Evolutionary conservation across 2,888 invertebrate genomes (phyloP), one percentile per base, ranked within the genome.

Genomic region (Drosophila nr. perissopoda): DNA sequence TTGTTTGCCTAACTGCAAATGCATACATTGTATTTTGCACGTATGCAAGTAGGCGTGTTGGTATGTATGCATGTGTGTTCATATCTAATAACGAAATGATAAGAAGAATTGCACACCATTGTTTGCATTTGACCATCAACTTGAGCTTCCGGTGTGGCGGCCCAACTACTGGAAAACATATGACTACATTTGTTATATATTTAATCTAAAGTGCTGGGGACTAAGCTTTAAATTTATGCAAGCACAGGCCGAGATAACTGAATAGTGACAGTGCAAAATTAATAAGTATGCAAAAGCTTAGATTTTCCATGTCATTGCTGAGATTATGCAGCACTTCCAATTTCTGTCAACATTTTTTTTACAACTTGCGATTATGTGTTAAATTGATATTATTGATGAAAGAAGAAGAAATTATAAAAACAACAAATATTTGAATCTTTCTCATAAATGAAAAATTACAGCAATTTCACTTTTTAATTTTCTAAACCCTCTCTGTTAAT

Each of bases 151-250:
- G 60, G 18, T 38, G 25, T 21, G 46, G 48, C 42, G 64, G 54
- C 31, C 18, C 38, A 51, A 11, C 13, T 18, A 54, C n/a, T 36
- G 11, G 0, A 42, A 56, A 25, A 54, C 38, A 60, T 34, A 48
- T 33, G 11, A 33, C 48, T 18, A n/a, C 42, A 53, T 40, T 40
- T 51, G 29, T 57, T 52, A 42, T 46, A 73, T 74, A 61, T 76
- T 68, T 68, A 60, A 73, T 76, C 67, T 78, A 2, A 56, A 66
- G 59, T 46, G 42, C 31, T 33, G 53, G 13, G n/a, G 11, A 36
- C 21, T 11, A 48, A 21, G 6, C 25, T n/a, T 34, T 25, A 40
- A 49, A 42, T 49, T 36, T 51, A 64, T 54, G 46, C 25, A 57
- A 25, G 8, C 34, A 68, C 59, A 73, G 8, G 33, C 29, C 48